A percentile compares a stretch with the other conserved stretches of the same genome.
phyloP scores from a whole-genome alignment of 2,888 invertebrate genomes.

The Agrochola macilenta region DNA sequence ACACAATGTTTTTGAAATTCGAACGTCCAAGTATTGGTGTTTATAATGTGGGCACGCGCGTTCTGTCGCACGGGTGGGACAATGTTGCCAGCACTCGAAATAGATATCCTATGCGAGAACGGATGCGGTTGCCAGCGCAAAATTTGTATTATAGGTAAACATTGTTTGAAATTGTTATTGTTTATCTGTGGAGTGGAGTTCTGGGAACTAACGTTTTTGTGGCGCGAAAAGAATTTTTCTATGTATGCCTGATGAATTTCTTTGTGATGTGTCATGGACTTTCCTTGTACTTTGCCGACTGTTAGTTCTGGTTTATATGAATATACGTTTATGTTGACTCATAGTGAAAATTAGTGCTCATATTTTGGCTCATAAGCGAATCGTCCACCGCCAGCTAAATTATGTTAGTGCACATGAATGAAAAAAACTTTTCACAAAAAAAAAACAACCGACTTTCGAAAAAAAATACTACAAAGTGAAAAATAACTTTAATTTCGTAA shows the following conservation, averaged over 20 bases:
- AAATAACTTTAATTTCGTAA: no score
- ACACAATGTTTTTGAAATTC: constrained; percentile 87
- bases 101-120: constrained; percentile 77
- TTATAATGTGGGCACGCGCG: constrained; percentile 88
- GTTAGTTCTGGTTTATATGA: constrained; percentile 24
- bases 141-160: constrained; percentile 69
- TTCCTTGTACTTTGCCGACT: constrained; percentile 24
- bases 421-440: no score
- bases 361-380: not conserved
- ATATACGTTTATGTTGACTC: not conserved
- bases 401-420: no score
- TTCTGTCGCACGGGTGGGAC: constrained; percentile 86
- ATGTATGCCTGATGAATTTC: constrained; percentile 19
- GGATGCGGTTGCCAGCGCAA: constrained; percentile 72
- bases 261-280: constrained; percentile 33
- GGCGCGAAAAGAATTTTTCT: constrained; percentile 29
- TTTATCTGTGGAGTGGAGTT: constrained; percentile 68
- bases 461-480: no score
- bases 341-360: not conserved
- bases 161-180: constrained; percentile 70
- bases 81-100: constrained; percentile 87
- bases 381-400: no score
- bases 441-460: no score
- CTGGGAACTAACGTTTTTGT: constrained; percentile 59
- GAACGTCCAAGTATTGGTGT: constrained; percentile 86